Base-by-base conservation (phyloP, 1,140 invertebrate species). In the Ostrea edulis region DNA sequence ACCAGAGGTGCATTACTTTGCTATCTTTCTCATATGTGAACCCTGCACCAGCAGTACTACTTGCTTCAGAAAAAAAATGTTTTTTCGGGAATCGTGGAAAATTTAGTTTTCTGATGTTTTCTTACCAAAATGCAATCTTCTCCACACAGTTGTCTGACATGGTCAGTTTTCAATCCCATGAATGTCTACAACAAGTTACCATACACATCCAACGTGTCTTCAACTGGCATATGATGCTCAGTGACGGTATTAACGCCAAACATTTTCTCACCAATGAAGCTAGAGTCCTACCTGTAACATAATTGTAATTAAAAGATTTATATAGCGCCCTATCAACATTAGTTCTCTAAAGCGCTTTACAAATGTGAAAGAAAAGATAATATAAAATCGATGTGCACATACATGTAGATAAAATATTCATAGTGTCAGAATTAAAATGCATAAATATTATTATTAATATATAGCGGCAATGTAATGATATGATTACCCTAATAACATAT, bases 1-100 rank as follows among this genome's bases (percentile, higher is more conserved):
- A n/a, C n/a, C n/a, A n/a, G n/a, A n/a, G n/a, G n/a, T 88, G 87
- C 77, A 88, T 83, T 12, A 88, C 12, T 54, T 85, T 81, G 7
- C 20, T 35, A 71, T 81, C 25, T 44, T 44, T 52, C 51, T 53
- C 84, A 20, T 82, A 3, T 11, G 44, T 44, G 51, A 85, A 88
- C 62, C 83, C 68, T 44, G 83, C 68, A 22, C 52, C 68, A 52
- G 82, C 62, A 58, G 25, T 85, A 53, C 17, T 58, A 5, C 12
- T 58, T 17, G 55, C 12, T 0, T 58, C 12, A 14, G 2, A 2
- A 55, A 55, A 55, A 55, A 55, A 2, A 17, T n/a, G 17, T 2
- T 9, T 9, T 55, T 0, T 55, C 54, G 2, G 12, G 55, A 11
- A 14, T 58, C 14, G 0, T 58, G 12, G 9, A 58, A 17, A 58